phyloP scores from a whole-genome alignment of 37 sponge, comb jelly and placozoan species.

The Tethya wilhelma region DNA sequence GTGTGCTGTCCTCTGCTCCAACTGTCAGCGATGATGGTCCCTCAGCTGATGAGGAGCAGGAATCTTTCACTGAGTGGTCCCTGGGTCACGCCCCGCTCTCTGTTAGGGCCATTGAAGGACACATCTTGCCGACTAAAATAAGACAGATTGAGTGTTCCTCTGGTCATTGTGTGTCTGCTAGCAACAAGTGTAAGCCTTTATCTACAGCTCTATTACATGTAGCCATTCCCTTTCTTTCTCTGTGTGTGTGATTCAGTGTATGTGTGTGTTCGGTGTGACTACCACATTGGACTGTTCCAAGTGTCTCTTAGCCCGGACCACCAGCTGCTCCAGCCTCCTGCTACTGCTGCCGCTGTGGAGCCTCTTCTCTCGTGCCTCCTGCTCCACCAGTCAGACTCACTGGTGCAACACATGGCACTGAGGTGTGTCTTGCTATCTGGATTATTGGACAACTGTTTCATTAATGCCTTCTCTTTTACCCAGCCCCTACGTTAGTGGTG shows the following conservation, averaged over 20 bases:
- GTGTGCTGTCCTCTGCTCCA: neutral
- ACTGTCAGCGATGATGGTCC: neutral
- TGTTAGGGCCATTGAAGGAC: neutral
- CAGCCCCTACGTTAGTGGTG: constrained; percentile 60
- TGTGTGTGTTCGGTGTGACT: no score
- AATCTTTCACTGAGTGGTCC: neutral
- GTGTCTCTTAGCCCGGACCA: no score
- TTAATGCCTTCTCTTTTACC: neutral
- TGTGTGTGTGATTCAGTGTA: no score
- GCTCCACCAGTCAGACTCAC: neutral
- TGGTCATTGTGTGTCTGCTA: no score
- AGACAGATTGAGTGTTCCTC: no score
- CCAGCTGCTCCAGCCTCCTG: no score
- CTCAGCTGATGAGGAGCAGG: neutral
- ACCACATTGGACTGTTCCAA: neutral
- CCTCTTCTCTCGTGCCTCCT: neutral
- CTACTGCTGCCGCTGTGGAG: no score
- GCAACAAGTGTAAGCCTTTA: no score
- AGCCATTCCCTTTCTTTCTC: no score
- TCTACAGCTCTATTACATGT: no score
- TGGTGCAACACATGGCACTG: neutral
- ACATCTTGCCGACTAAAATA: constrained; percentile 14
- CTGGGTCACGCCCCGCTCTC: neutral
- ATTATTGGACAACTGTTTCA: no score
- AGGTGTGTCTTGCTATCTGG: neutral